phyloP scores from a whole-genome alignment of 2,888 invertebrate genomes.

The Drosophila prolongata region DNA sequence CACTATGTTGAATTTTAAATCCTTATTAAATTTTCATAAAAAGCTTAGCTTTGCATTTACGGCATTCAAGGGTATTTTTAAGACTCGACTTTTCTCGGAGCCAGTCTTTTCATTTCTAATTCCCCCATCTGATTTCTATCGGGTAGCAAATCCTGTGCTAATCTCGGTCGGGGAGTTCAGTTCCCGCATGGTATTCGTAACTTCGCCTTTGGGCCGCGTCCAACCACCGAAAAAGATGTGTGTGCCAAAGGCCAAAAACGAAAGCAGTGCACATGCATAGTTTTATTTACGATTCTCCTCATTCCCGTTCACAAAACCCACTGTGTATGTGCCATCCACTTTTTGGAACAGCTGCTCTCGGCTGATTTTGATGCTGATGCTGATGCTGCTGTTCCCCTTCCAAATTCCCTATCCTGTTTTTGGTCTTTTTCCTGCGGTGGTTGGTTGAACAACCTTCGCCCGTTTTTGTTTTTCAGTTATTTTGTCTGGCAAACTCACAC shows the following conservation, averaged over 20 bases:
- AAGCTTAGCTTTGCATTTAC: neutral
- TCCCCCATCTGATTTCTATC: constrained; percentile 51
- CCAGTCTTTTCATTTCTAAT: neutral
- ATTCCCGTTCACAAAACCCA: constrained; percentile 6
- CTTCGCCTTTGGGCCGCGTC: constrained; percentile 20
- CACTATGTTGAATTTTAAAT: no score
- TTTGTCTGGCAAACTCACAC: constrained; percentile 57
- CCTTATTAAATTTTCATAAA: neutral
- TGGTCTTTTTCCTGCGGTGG: constrained; percentile 25
- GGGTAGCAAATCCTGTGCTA: constrained; percentile 72
- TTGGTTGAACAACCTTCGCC: constrained; percentile 75
- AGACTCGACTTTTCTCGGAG: neutral
- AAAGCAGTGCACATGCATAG: constrained; percentile 58
- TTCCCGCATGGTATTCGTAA: constrained; percentile 56
- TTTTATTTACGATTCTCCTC: constrained; percentile 37
- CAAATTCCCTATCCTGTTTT: constrained; percentile 19
- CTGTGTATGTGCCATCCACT: constrained; percentile 56
- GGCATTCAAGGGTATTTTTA: constrained; percentile 49
- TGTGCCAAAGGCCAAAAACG: constrained; percentile 33
- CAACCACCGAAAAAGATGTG: constrained; percentile 47
- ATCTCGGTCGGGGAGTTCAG: constrained; percentile 62
- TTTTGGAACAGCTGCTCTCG: constrained; percentile 73
- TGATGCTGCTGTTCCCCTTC: neutral
- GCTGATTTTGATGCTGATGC: constrained; percentile 33
- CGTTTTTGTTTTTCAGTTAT: constrained; percentile 73